Conservation (phyloP, 1,140 invertebrate genomes). For the Hestina assimilis region DNA sequence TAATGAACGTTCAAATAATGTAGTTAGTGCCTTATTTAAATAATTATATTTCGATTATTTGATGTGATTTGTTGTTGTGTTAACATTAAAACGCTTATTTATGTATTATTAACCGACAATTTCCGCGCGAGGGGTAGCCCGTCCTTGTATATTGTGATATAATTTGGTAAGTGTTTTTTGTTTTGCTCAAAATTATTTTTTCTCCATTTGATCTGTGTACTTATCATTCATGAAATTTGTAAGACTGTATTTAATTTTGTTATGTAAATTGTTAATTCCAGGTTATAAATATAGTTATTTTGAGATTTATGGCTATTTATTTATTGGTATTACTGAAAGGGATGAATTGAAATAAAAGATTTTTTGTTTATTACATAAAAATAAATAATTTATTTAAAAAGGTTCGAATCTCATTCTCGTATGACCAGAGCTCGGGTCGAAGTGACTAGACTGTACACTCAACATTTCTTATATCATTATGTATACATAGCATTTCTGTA, state of each 20-base stretch:
- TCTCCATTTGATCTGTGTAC: conserved; percentile 65
- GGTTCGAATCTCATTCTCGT: conserved; percentile 61
- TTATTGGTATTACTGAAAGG: conserved; percentile 20
- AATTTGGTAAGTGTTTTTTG: conserved; percentile 57
- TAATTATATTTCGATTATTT: conserved; percentile 15
- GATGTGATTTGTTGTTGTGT: conserved; percentile 17
- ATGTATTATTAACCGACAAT: conserved; percentile 2
- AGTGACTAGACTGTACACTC: conserved; percentile 77
- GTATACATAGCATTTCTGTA: conserved; percentile 73
- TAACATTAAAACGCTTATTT: conserved; percentile 20
- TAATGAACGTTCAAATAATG: conserved; percentile 20
- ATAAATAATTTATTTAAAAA: conserved; percentile 75
- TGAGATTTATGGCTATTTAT: conserved; percentile 55
- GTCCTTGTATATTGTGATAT: conserved; percentile 65
- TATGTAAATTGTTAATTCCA: conserved; percentile 74
- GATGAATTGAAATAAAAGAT: conserved; percentile 42
- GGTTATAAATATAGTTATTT: conserved; percentile 77
- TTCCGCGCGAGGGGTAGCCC: conserved; percentile 32
- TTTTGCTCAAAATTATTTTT: conserved; percentile 70
- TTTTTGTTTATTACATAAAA: conserved; percentile 53
- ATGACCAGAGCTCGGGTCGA: conserved; percentile 70
- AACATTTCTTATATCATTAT: conserved; percentile 65
- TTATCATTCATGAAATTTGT: conserved; percentile 75
- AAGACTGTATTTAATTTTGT: conserved; percentile 78
- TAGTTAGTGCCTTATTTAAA: conserved; percentile 48